Evolutionary conservation across 2,113 vertebrate species (phyloP).

Genomic region (Charina bottae): DNA sequence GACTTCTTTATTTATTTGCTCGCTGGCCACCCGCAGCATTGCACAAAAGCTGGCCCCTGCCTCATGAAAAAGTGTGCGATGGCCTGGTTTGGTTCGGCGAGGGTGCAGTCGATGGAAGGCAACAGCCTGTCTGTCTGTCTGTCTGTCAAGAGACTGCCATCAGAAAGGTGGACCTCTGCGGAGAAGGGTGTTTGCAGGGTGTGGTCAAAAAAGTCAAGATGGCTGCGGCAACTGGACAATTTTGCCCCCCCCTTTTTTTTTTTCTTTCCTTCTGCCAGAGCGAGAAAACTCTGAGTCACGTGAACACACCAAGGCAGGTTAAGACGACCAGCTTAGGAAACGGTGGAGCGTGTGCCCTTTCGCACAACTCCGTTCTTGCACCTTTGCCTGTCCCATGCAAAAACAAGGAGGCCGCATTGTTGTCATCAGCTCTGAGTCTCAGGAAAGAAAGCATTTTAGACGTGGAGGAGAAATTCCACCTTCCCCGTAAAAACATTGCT

Average conservation of each 20-base stretch:
- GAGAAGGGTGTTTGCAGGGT: too few species aligned
- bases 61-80: too few species aligned
- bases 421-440: background rate
- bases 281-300: conserved; percentile 22
- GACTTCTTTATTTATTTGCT: too few species aligned
- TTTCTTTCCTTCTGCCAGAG: rapidly evolving
- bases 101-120: too few species aligned
- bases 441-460: conserved; percentile 59
- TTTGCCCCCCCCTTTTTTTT: rapidly evolving
- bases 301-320: conserved; percentile 31
- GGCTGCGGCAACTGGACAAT: background rate
- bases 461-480: conserved; percentile 53
- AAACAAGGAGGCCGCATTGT: conserved; percentile 42
- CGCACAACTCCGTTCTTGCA: conserved; percentile 66
- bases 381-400: conserved; percentile 64
- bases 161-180: too few species aligned
- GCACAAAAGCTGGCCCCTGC: too few species aligned
- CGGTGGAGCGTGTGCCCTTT: conserved; percentile 51
- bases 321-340: conserved; percentile 52
- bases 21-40: too few species aligned
- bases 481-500: conserved; percentile 24
- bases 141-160: too few species aligned
- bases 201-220: background rate
- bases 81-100: too few species aligned
- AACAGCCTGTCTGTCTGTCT: too few species aligned